These are phyloP conservation scores for Psilopogon haemacephalus DNA, from an alignment of 2,113 vertebrate species.

Conservation along the genomic window DNA sequence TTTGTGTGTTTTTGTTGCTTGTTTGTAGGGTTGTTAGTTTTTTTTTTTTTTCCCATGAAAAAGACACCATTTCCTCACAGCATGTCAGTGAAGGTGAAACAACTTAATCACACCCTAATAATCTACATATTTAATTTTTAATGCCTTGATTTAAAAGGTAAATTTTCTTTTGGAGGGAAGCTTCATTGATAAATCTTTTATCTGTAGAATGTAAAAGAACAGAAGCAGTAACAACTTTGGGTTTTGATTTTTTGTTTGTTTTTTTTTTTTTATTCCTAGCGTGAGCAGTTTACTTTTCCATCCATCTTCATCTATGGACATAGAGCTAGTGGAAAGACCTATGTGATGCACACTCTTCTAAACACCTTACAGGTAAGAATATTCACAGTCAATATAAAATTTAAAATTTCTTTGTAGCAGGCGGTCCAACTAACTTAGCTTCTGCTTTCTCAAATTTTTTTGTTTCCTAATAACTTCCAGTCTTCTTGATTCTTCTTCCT, in stretches of 20 bases:
- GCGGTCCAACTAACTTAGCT: background rate
- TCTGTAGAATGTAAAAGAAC: background rate
- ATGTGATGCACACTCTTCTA: slow-evolving; percentile 85
- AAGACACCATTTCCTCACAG: background rate
- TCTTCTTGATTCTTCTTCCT: background rate
- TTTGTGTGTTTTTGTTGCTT: background rate
- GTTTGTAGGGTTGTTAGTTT: background rate
- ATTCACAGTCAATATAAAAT: background rate
- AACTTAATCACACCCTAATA: background rate
- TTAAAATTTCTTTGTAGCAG: background rate
- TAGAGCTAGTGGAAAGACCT: slow-evolving; percentile 92
- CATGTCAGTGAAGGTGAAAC: background rate
- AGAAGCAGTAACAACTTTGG: background rate
- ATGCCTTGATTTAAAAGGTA: background rate
- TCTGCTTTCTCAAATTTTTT: background rate
- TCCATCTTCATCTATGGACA: slow-evolving; percentile 96
- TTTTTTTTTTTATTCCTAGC: slow-evolving; percentile 54
- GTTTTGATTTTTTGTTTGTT: background rate
- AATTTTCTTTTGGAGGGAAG: background rate
- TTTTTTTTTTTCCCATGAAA: background rate
- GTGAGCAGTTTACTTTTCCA: slow-evolving; percentile 88
- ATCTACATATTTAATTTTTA: background rate
- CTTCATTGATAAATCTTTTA: background rate
- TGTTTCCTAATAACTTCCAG: background rate
- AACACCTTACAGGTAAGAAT: slow-evolving; percentile 87